Evolutionary conservation across 2,113 vertebrate genomes (phyloP), one percentile per base, ranked within the genome.

Genomic region (Triplophysa tibetana): DNA sequence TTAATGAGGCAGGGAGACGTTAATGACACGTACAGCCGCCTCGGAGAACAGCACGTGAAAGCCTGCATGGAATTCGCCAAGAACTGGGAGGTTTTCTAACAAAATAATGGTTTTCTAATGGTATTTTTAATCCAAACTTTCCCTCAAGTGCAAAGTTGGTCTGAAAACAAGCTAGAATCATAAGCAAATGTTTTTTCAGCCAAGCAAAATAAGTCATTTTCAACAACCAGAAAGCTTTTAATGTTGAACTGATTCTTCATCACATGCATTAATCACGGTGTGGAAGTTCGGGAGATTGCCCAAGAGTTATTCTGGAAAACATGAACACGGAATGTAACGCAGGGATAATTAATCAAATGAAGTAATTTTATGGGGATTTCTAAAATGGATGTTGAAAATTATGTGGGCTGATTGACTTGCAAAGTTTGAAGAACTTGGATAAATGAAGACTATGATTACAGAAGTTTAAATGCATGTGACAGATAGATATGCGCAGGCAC

Each of bases 311-410:
- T 78, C 48, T 45, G 26, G 54, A 52, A 38, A 68, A 56, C 52
- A 45, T 58, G 48, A 14, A 54, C 65, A 21, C 16, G 56, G 24
- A 38, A 62, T 78, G 45, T 29, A 8, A 38, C 26, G 11, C 48
- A 72, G 38, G 50, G 63, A 77, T 77, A 85, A 85, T 82, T 82
- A 82, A 82, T 78, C 72, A 82, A 78, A 85, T 56, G 56, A 77
- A 85, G 80, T 85, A 54, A 85, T 85, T 85, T 80, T 74, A 73
- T 78, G 83, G 48, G 68, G 74, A 74, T 80, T 85, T 75, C 75
- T 38, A 7, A 24, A 80, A 77, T 80, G 77, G 77, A 72, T 48
- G 64, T 54, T 43, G 58, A 79, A 82, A 75, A 77, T 65, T 16
- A 72, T 73, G 61, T 54, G 43, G 56, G 48, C 16, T 66, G 80